Percentiles rank a stretch among this genome's conserved stretches.
These are phyloP conservation scores for Sardinella longiceps DNA, from an alignment of 2,797 vertebrate species.

Conservation along the genomic window DNA sequence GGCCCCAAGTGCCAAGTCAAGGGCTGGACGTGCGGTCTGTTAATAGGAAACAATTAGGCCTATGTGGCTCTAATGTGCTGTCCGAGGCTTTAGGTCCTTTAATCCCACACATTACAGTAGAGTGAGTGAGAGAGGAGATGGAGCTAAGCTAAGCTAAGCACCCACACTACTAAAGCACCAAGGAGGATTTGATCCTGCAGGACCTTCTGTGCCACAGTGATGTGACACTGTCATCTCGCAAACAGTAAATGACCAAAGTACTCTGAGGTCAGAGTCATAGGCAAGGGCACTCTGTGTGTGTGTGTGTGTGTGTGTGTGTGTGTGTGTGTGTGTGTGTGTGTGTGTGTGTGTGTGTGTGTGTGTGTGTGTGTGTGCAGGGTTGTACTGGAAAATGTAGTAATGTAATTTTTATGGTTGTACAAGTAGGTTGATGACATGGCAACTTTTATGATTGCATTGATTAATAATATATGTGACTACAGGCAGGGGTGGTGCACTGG, in stretches of 20 bases:
- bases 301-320: constrained; percentile 27
- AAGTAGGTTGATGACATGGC: constrained; percentile 26
- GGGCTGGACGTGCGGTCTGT: constrained; percentile 45
- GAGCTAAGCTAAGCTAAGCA: no score
- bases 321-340: constrained; percentile 24
- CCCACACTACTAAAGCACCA: constrained; percentile 58
- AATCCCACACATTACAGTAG: constrained; percentile 63
- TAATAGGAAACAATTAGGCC: constrained; percentile 52
- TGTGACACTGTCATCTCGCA: constrained; percentile 58
- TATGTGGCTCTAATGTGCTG: constrained; percentile 58
- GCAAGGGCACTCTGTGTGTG: constrained; percentile 22
- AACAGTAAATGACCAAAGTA: constrained; percentile 43
- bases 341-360: background rate
- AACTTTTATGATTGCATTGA: constrained; percentile 27
- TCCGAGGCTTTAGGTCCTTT: constrained; percentile 55
- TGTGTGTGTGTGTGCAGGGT: background rate
- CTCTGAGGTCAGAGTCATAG: constrained; percentile 32
- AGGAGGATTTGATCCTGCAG: constrained; percentile 60
- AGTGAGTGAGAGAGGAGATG: constrained; percentile 61
- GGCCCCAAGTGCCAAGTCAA: background rate
- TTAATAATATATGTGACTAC: constrained; percentile 19
- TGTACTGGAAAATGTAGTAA: constrained; percentile 20
- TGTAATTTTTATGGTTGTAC: constrained; percentile 27
- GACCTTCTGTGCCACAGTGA: constrained; percentile 59
- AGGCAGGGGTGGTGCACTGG: constrained; percentile 9